phyloP scores from a whole-genome alignment of 2,888 invertebrate genomes.

The Tipula lateralis region DNA sequence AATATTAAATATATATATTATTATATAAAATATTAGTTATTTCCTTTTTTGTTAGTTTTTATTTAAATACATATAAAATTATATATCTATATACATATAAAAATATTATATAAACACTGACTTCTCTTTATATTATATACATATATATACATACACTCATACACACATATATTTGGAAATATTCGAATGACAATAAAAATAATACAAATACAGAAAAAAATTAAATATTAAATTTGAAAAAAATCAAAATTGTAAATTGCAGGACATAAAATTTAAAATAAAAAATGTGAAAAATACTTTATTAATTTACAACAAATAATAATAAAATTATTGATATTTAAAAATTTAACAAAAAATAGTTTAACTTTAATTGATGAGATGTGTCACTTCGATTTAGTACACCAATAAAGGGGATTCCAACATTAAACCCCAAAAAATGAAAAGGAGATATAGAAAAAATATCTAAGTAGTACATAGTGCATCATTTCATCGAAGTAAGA shows the following conservation, averaged over 20 bases:
- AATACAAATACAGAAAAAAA: background rate
- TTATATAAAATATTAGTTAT: background rate
- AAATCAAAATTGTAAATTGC: slow-evolving; percentile 14
- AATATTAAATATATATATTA: slow-evolving; percentile 4
- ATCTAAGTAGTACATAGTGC: too few species aligned
- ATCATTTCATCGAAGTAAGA: too few species aligned
- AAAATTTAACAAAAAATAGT: background rate
- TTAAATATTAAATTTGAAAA: background rate
- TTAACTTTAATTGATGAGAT: too few species aligned
- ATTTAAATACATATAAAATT: slow-evolving; percentile 11
- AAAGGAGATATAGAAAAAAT: too few species aligned
- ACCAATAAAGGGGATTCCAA: too few species aligned
- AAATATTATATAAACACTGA: background rate
- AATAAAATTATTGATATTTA: slow-evolving; percentile 19
- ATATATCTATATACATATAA: background rate
- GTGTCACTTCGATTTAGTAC: too few species aligned
- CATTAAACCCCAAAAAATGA: too few species aligned
- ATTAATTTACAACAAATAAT: background rate
- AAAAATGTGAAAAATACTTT: background rate
- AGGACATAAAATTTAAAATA: background rate
- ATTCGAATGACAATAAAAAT: background rate
- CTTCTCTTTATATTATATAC: background rate
- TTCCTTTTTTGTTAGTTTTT: background rate
- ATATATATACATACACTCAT: too few species aligned
- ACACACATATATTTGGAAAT: background rate